Conservation (phyloP, 2,113 vertebrate genomes). For the Neogale vison region DNA sequence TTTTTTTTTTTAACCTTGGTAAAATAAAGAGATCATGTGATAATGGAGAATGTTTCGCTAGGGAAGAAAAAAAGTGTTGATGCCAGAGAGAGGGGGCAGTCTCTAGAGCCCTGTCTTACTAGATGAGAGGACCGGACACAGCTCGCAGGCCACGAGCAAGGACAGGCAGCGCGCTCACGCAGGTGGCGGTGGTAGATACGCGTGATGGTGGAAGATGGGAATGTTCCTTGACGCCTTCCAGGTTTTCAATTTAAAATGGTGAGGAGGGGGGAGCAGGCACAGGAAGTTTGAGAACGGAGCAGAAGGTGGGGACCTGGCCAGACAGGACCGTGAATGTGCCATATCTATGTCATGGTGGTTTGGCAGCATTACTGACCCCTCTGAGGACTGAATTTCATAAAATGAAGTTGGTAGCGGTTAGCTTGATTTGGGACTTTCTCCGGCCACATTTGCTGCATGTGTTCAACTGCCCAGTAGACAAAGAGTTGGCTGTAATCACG, state of each 20-base stretch:
- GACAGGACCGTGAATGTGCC: not conserved
- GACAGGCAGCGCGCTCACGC: not conserved
- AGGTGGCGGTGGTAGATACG: accelerated
- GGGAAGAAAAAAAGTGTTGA: not conserved
- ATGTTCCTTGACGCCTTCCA: not conserved
- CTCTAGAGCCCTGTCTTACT: not conserved
- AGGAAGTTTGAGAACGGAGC: not conserved
- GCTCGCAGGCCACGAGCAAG: not conserved
- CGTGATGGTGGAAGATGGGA: not conserved
- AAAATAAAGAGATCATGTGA: no score
- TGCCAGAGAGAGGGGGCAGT: not conserved
- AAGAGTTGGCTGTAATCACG: not conserved
- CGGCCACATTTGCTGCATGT: not conserved
- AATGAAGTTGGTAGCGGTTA: not conserved
- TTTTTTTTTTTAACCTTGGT: not conserved
- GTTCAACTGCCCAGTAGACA: not conserved
- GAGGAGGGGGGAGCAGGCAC: no score
- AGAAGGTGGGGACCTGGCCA: not conserved
- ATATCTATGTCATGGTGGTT: not conserved
- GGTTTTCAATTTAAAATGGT: not conserved
- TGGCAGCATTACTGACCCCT: not conserved
- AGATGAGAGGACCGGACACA: not conserved
- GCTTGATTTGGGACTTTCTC: not conserved
- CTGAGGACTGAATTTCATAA: not conserved
- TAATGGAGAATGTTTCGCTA: not conserved